Evolutionary conservation across 1,140 invertebrate genomes (phyloP).

Genomic region (Lamellibrachia luymesi): DNA sequence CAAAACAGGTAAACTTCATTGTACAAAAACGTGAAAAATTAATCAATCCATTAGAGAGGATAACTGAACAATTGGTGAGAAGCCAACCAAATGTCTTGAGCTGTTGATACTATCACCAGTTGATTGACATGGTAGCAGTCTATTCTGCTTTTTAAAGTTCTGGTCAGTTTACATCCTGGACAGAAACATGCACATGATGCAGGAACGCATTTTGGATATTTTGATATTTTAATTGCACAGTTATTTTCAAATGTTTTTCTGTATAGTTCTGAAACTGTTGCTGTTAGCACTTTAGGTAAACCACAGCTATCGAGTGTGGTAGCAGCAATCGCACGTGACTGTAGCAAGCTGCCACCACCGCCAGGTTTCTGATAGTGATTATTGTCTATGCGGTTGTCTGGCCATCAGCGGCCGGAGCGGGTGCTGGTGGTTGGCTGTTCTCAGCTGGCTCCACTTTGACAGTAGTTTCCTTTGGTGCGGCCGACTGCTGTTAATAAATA

Average conservation of each 20-base stretch:
- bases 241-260: background rate
- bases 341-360: constrained; percentile 2
- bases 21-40: constrained; percentile 5
- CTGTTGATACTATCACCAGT: background rate
- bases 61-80: background rate
- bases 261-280: background rate
- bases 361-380: background rate
- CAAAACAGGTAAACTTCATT: constrained; percentile 5
- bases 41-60: background rate
- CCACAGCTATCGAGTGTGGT: background rate
- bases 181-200: background rate
- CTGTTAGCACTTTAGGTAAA: background rate
- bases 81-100: background rate
- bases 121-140: background rate
- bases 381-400: background rate
- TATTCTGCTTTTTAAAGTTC: background rate
- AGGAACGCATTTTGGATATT: background rate
- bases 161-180: background rate
- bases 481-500: background rate
- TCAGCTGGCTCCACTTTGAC: background rate
- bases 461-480: background rate
- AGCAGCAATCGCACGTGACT: background rate
- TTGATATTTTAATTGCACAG: background rate
- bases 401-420: background rate
- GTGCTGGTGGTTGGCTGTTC: background rate